These are phyloP conservation scores for Eustalomyia histrio DNA, from an alignment of 2,888 invertebrate genomes.

Conservation along the genomic window DNA sequence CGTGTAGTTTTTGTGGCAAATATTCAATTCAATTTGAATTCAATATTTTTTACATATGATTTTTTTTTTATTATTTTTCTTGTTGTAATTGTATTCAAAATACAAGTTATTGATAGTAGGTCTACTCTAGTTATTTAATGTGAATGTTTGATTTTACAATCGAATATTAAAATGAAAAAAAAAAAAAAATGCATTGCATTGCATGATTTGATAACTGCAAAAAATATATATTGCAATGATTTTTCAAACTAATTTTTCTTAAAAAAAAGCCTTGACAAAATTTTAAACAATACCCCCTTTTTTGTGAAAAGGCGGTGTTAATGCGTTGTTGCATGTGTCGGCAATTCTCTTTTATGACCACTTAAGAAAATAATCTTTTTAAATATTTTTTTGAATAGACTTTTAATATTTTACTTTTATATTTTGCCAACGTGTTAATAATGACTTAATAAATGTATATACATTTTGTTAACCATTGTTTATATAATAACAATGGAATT, in stretches of 20 bases:
- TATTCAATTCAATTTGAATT: slow-evolving; percentile 47
- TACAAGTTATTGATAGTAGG: slow-evolving; percentile 54
- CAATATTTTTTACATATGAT: slow-evolving; percentile 37
- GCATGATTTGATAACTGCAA: slow-evolving; percentile 51
- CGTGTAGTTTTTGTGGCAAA: slow-evolving; percentile 42
- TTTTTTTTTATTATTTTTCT: slow-evolving; percentile 5
- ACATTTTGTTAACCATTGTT: neutral
- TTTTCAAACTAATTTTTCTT: slow-evolving; percentile 26
- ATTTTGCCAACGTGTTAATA: slow-evolving; percentile 43
- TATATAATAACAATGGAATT: slow-evolving; percentile 26
- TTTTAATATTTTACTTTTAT: neutral
- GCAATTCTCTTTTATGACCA: slow-evolving; percentile 46
- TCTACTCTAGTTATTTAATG: slow-evolving; percentile 30
- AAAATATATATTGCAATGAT: slow-evolving; percentile 26
- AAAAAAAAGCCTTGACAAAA: slow-evolving; percentile 60
- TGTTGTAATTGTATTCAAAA: slow-evolving; percentile 35
- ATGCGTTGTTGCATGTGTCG: slow-evolving; percentile 53
- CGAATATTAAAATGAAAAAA: slow-evolving; percentile 38
- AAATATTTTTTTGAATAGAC: neutral
- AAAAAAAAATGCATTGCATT: slow-evolving; percentile 21
- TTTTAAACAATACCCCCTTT: slow-evolving; percentile 42
- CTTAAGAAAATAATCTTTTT: slow-evolving; percentile 24
- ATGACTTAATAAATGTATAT: slow-evolving; percentile 38
- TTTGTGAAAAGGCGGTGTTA: slow-evolving; percentile 48
- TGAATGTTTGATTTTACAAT: slow-evolving; percentile 52